Conservation (phyloP, 2,888 invertebrate genomes). For the Cryptosula pallasiana region DNA sequence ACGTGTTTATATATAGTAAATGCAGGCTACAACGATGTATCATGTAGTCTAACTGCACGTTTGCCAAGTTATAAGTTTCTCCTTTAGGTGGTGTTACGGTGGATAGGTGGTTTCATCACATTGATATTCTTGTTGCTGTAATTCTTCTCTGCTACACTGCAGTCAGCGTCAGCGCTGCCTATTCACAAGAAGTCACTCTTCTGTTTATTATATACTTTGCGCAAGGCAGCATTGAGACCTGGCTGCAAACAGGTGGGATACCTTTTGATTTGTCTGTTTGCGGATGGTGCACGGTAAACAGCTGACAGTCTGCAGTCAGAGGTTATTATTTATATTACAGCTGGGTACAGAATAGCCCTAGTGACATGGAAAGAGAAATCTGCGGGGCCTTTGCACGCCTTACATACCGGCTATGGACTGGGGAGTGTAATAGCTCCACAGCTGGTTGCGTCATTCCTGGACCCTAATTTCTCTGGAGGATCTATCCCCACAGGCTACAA, state of each 20-base stretch:
- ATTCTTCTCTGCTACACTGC: not conserved
- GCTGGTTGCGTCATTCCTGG: not conserved
- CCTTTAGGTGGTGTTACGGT: constrained; percentile 5
- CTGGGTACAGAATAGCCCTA: constrained; percentile 35
- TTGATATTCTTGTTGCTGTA: not conserved
- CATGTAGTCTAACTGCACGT: no score
- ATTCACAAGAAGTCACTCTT: not conserved
- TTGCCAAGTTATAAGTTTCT: no score
- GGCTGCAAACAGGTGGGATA: constrained; percentile 19
- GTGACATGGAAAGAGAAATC: constrained; percentile 37
- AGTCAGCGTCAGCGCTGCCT: not conserved
- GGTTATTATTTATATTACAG: no score
- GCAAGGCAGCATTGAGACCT: constrained; percentile 1
- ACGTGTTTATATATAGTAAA: no score
- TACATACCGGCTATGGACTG: constrained; percentile 39
- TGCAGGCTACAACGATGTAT: no score
- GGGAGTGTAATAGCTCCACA: constrained; percentile 37
- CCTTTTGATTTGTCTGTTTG: no score
- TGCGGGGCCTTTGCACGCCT: constrained; percentile 34
- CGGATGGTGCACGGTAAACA: no score
- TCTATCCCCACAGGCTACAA: constrained; percentile 1
- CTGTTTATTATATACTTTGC: not conserved
- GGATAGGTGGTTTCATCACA: constrained; percentile 2
- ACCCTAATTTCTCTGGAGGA: not conserved
- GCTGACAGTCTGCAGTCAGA: no score